Evolutionary conservation across 2,888 invertebrate genomes (phyloP), one percentile per base, ranked within the genome.

Genomic region (Volucella inanis): DNA sequence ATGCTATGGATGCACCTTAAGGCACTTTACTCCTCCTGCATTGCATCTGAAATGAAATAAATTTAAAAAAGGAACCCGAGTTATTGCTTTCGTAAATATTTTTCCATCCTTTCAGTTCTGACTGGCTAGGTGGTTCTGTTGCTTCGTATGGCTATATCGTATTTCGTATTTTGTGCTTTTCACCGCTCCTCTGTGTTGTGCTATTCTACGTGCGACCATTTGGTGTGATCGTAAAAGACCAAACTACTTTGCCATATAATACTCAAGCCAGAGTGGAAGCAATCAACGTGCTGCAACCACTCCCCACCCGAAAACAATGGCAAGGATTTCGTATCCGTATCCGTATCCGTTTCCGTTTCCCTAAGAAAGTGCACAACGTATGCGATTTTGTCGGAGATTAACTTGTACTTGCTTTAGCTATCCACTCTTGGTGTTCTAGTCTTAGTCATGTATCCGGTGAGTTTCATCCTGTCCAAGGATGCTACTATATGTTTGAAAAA

Each of bases 31-130:
- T 12, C 47, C 18, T 18, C 47, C 9, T 31, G 11, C 10, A 31
- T 49, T 83, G 55, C 62, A 68, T 78, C 65, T n/a, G 43, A 41
- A 79, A 75, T 68, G 64, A 75, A 76, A 84, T 84, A 84, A 75
- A 84, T 75, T 79, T 57, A 52, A 57, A 70, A 70, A 31, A 31
- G 31, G 52, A 18, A 64, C 75, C 45, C 14, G 47, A 80, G 75
- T 84, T 84, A 84, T 84, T 80, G 84, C 84, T 84, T 84, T 79
- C 65, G 80, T 67, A 80, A 79, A 75, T 80, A 80, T 79, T 68
- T 61, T 72, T 68, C 57, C 64, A 78, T 64, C 57, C 79, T 74
- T 70, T 79, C 55, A 74, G 64, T 59, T 52, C 72, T 57, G 45
- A 54, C 49, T 8, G 8, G 8, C 8, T 14, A 8, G 12, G 78